Evolutionary conservation across 64 coral and sea anemone species (phyloP).

Genomic region (Catalaphyllia jardinei): DNA sequence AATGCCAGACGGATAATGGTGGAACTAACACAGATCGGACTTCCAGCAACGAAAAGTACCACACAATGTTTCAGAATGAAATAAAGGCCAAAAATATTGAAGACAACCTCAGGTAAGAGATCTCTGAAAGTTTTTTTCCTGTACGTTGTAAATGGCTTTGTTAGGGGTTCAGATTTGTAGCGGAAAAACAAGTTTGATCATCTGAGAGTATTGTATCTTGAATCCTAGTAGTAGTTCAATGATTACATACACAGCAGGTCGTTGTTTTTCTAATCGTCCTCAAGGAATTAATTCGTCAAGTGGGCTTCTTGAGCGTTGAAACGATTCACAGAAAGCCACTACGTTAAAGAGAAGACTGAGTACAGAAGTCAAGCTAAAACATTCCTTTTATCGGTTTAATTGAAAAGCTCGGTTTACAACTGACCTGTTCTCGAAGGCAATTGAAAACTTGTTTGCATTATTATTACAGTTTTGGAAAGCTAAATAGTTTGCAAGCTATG

Average conservation of each 20-base stretch:
- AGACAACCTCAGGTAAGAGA: constrained; percentile 44
- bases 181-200: no score
- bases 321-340: no score
- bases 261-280: neutral
- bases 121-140: neutral
- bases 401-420: no score
- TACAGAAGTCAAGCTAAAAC: no score
- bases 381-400: no score
- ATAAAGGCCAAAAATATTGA: constrained; percentile 44
- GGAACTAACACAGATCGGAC: neutral
- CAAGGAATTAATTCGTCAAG: neutral
- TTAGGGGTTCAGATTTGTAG: no score
- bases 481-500: neutral
- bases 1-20: neutral
- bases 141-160: neutral
- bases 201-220: no score
- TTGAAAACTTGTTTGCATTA: neutral
- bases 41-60: constrained; percentile 18
- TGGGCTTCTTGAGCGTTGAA: no score
- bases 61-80: constrained; percentile 27
- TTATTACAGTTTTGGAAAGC: neutral
- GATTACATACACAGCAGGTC: no score
- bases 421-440: neutral
- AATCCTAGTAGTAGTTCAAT: neutral
- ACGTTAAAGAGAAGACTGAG: no score